Evolutionary conservation across 1,140 invertebrate genomes (phyloP).

Genomic region (Aricia agestis): DNA sequence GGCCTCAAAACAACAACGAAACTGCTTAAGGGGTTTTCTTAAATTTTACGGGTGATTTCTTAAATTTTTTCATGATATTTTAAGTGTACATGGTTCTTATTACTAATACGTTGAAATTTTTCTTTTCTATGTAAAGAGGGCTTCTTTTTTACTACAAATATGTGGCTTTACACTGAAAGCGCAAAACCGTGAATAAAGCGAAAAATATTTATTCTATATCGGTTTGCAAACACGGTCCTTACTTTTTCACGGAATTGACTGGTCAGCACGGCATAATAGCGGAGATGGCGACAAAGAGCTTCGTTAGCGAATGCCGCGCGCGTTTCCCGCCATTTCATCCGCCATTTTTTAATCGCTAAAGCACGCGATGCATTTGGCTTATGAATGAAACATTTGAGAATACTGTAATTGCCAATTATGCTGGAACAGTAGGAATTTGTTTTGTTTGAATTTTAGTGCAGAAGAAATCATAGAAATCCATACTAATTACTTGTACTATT

Average conservation of each 20-base stretch:
- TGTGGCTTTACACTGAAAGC: not conserved
- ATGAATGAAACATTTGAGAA: not conserved
- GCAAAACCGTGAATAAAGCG: not conserved
- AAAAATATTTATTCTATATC: constrained; percentile 1
- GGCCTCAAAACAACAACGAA: too few relatives aligned
- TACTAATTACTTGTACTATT: too few relatives aligned
- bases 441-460: too few relatives aligned
- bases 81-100: too few relatives aligned
- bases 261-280: not conserved
- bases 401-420: not conserved
- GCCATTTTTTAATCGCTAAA: constrained; percentile 1
- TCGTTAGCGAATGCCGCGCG: not conserved
- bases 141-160: too few relatives aligned
- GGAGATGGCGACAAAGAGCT: not conserved
- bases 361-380: not conserved
- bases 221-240: not conserved
- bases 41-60: too few relatives aligned
- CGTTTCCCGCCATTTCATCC: not conserved
- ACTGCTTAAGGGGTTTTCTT: too few relatives aligned
- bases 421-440: not conserved
- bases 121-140: too few relatives aligned
- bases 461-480: too few relatives aligned
- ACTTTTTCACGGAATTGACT: not conserved
- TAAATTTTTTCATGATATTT: too few relatives aligned
- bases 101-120: too few relatives aligned